Conservation (phyloP, 2,113 vertebrate species). For the Haemorhous mexicanus region DNA sequence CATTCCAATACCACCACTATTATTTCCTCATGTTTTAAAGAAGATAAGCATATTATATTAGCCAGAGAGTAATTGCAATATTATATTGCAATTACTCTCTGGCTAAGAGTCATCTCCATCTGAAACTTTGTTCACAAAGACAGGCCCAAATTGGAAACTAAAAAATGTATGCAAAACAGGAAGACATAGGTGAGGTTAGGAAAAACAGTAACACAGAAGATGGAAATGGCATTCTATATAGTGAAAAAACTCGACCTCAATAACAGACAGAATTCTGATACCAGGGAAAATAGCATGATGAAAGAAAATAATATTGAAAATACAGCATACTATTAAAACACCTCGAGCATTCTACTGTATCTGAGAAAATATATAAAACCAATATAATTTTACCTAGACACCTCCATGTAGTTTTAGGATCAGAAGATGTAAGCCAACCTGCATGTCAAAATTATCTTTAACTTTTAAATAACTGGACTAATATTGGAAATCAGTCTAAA, state of each 20-base stretch:
- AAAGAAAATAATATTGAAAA: background rate
- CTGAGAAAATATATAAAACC: background rate
- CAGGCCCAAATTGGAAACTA: background rate
- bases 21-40: background rate
- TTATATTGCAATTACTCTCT: background rate
- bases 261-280: background rate
- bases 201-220: background rate
- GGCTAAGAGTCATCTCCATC: background rate
- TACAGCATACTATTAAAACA: background rate
- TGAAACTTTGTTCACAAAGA: background rate
- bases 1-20: background rate
- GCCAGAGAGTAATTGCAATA: no score
- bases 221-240: background rate
- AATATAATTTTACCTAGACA: background rate
- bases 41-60: background rate
- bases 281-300: background rate
- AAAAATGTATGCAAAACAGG: background rate
- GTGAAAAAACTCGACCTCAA: background rate
- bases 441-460: background rate
- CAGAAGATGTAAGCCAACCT: background rate
- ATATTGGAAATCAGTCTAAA: background rate
- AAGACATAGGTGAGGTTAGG: background rate
- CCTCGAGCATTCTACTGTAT: background rate
- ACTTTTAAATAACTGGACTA: background rate
- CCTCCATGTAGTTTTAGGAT: background rate